Base-by-base conservation (phyloP, 2,797 vertebrate genomes). In the Sebastes goodei region DNA sequence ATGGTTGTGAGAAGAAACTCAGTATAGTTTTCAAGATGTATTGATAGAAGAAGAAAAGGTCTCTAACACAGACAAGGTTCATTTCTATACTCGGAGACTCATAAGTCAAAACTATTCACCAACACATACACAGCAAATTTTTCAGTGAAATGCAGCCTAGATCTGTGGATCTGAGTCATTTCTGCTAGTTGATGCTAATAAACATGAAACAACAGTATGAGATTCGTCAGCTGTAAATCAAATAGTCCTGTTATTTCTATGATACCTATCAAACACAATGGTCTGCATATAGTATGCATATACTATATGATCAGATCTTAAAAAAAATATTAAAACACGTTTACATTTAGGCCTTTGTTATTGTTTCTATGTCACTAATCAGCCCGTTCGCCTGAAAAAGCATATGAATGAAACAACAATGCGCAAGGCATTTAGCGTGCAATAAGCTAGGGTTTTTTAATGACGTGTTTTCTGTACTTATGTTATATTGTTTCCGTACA, bases 11-110 rank as follows among this genome's bases (percentile, higher is more conserved):
- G 33, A 71, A 68, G 68, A 83, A 49, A 49, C 46, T 20, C 46
- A 8, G 46, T 49, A 42, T 42, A 53, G 67, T 83, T 77, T 76
- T 74, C 17, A 61, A 59, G 71, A 88, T 84, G 77, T 84, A 88
- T 80, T 85, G 80, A 84, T 72, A 74, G 70, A 71, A 74, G 61
- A 60, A 79, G 73, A 74, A 72, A 42, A 55, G 21, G 57, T 71
- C 12, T 64, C 20, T 15, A 59, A 80, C 25, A 70, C 56, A 76
- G 27, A 78, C 35, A 65, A 65, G 32, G 33, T 73, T 72, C 15
- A 61, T 62, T 64, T 72, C 20, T 74, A 23, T 73, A 46, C 21
- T 72, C 6, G 14, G 30, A 71, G 27, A 55, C 73, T 71, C 69
- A 70, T 69, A 64, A 75, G 63, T 74, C 30, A 70, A 83, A 72